Conservation (phyloP, 2,113 vertebrate genomes). For the Corythornis madagascariensis region DNA sequence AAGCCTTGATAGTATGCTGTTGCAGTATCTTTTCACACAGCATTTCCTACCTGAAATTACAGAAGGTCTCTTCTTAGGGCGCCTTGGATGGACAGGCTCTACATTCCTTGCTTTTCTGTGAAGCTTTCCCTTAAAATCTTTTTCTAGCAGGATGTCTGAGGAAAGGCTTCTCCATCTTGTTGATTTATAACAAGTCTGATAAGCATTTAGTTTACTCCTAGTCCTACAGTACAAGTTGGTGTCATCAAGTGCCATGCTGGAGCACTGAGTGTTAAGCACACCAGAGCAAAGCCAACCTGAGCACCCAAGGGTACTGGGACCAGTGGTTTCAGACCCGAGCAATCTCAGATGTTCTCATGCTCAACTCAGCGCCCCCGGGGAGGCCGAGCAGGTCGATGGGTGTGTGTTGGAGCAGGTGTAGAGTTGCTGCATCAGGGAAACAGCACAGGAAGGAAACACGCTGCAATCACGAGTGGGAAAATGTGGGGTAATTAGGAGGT, state of each 20-base stretch:
- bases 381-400: constrained; percentile 84
- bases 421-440: constrained; percentile 80
- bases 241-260: constrained; percentile 84
- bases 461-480: constrained; percentile 19
- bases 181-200: constrained; percentile 71
- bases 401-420: constrained; percentile 86
- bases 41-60: constrained; percentile 91
- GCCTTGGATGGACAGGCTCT: constrained; percentile 82
- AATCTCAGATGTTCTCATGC: constrained; percentile 70
- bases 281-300: not conserved
- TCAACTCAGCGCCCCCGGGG: constrained; percentile 76
- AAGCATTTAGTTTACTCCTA: constrained; percentile 74
- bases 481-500: constrained; percentile 9
- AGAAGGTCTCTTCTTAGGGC: constrained; percentile 89
- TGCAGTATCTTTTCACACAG: not conserved
- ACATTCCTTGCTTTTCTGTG: constrained; percentile 78
- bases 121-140: constrained; percentile 83
- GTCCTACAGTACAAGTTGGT: constrained; percentile 76
- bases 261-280: not conserved
- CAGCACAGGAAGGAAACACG: constrained; percentile 36
- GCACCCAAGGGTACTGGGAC: not conserved
- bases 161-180: constrained; percentile 82
- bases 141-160: constrained; percentile 80
- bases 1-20: not conserved
- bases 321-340: not conserved